These are phyloP conservation scores for Orthosia gothica DNA, from an alignment of 2,888 invertebrate genomes.

Conservation along the genomic window DNA sequence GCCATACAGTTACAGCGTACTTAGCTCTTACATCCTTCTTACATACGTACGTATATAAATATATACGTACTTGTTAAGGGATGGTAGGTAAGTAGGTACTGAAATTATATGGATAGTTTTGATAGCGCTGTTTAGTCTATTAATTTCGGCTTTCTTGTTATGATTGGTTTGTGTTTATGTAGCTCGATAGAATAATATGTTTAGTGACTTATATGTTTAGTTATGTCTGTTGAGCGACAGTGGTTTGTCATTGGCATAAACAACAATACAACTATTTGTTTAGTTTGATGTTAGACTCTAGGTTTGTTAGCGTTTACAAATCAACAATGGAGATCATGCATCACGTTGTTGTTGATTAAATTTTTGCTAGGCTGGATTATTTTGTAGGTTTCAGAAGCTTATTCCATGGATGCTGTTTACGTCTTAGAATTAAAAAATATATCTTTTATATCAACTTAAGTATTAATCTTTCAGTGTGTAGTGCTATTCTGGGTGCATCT, in stretches of 20 bases:
- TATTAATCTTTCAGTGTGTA: too few species aligned
- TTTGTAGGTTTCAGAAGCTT: not conserved
- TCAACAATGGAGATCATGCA: not conserved
- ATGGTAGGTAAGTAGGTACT: not conserved
- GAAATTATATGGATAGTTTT: not conserved
- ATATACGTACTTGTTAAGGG: too few species aligned
- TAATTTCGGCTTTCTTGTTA: not conserved
- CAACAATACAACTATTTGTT: conserved; percentile 7
- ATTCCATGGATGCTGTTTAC: too few species aligned
- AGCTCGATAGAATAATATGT: conserved; percentile 3
- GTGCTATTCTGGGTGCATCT: too few species aligned
- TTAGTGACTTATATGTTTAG: conserved; percentile 20
- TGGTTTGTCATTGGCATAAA: not conserved
- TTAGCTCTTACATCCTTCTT: too few species aligned
- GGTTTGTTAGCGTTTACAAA: conserved; percentile 1
- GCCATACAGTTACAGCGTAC: too few species aligned
- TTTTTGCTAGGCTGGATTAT: not conserved
- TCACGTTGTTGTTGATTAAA: not conserved
- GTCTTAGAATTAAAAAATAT: not conserved
- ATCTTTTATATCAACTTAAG: too few species aligned
- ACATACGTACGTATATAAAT: too few species aligned
- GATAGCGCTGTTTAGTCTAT: not conserved
- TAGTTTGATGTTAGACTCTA: not conserved
- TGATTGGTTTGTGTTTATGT: not conserved
- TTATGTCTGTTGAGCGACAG: not conserved